Base-by-base conservation (phyloP, 64 coral and sea anemone genomes). In the Catalaphyllia jardinei region DNA sequence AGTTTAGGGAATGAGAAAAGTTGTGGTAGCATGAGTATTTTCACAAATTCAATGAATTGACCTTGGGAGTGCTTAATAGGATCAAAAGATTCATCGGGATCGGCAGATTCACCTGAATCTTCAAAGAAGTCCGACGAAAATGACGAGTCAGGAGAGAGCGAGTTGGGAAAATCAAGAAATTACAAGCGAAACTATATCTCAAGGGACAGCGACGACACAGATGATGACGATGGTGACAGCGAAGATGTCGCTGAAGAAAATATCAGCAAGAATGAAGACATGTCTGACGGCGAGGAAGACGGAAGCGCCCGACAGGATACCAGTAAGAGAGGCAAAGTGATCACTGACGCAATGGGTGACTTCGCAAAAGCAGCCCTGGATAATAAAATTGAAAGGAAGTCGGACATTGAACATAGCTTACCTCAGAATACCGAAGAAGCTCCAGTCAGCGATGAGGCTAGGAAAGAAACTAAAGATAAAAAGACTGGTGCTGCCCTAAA, bases 321-420 rank as follows among this genome's bases (percentile, higher is more conserved):
- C 18, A 88, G 20, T 24, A 88, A 50, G 31, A 60, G 91, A 17
- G 86, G 88, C 29, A 67, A 93, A 39, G 62, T 96, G 17, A 90
- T 96, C 28, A 88, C 71, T 6, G 94, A 96, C 17, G 90, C 94
- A 0, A 78, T 96, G 59, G 94, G 78, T 31, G 94, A 96, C 71
- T 90, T 96, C 31, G 94, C 91, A 72, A 67, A 88, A 33, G 91
- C 91, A 0, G 94, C 94, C 49, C 91, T 92, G 33, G 82, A 77
- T 35, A 83, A 76, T 59, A 33, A 79, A 22, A 92, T 93, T 10
- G 91, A 96, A 30, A 93, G 64, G 82, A 96, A 96, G 50, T 92
- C 92, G 31, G 94, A 96, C 75, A 91, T 96, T 4, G 93, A 93
- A 13, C 83, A 81, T 30, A 91, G 91, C 69, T 86, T 96, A 51